These are phyloP conservation scores for Hipparchia sbordonii DNA, from an alignment of 2,888 invertebrate species.

Conservation along the genomic window DNA sequence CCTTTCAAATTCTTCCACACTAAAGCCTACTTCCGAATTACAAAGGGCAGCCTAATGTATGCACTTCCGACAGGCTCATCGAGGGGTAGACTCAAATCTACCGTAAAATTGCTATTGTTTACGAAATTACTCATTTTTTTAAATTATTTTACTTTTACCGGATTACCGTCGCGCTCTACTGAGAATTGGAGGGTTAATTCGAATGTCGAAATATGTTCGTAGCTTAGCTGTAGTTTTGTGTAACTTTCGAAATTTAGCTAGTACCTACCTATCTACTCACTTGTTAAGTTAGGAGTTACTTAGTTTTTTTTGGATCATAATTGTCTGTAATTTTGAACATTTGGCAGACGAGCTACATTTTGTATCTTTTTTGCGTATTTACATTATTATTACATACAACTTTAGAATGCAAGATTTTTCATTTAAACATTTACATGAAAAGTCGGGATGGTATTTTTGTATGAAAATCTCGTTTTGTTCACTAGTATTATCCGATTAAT, in stretches of 20 bases:
- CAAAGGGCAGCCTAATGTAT: not conserved
- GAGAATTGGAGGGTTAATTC: slow-evolving; percentile 41
- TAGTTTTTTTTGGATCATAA: not conserved
- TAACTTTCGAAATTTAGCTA: slow-evolving; percentile 12
- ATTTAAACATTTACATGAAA: too few relatives aligned
- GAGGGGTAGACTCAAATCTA: slow-evolving; percentile 50
- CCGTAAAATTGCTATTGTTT: slow-evolving; percentile 79
- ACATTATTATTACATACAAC: too few relatives aligned
- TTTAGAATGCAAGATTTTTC: too few relatives aligned
- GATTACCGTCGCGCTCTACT: slow-evolving; percentile 39
- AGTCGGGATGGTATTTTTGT: too few relatives aligned
- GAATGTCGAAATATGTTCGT: slow-evolving; percentile 27
- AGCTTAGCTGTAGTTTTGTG: slow-evolving; percentile 4
- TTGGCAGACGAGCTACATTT: not conserved
- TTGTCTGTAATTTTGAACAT: not conserved
- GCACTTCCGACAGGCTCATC: slow-evolving; percentile 9
- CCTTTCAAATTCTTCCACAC: not conserved
- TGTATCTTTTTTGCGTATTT: too few relatives aligned
- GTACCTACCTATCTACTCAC: not conserved
- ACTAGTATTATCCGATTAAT: too few relatives aligned
- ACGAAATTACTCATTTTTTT: slow-evolving; percentile 70
- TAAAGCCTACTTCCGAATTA: not conserved
- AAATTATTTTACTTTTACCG: slow-evolving; percentile 37
- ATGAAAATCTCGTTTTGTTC: too few relatives aligned
- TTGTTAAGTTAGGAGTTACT: not conserved